Evolutionary conservation across 1,140 invertebrate genomes (phyloP).

Genomic region (Orchesella cincta): DNA sequence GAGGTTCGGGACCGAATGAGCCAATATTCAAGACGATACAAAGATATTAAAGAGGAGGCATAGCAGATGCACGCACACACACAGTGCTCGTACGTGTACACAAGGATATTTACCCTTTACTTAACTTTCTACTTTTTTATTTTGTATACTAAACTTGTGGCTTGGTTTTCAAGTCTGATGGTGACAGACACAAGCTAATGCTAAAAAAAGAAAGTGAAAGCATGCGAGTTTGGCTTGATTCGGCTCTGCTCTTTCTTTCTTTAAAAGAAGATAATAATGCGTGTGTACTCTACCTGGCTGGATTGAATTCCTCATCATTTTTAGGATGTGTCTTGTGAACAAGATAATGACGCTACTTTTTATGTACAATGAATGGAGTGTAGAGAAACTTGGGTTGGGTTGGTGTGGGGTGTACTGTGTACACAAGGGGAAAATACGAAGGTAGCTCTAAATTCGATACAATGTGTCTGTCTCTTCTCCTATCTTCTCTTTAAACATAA

Average conservation of each 20-base stretch:
- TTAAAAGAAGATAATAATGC: not conserved
- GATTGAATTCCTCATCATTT: not conserved
- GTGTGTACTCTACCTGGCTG: not conserved
- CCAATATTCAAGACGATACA: constrained; percentile 5
- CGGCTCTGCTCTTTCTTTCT: too few species aligned
- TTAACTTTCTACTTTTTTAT: constrained; percentile 22
- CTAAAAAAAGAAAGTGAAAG: not conserved
- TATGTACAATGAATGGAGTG: not conserved
- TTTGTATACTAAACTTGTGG: not conserved
- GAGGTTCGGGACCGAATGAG: not conserved
- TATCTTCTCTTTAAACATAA: too few species aligned
- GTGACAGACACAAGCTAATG: constrained; percentile 1
- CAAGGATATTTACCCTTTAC: constrained; percentile 16
- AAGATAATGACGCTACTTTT: constrained; percentile 9
- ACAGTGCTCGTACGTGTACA: not conserved
- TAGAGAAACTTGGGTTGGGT: not conserved
- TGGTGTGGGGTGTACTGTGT: not conserved
- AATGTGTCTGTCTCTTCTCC: too few species aligned
- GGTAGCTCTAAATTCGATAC: too few species aligned
- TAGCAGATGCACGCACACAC: not conserved
- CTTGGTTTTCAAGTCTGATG: too few species aligned
- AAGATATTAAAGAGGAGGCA: constrained; percentile 9
- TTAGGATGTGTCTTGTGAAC: not conserved
- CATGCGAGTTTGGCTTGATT: too few species aligned
- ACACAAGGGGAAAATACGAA: constrained; percentile 4